A percentile compares a stretch with the other conserved stretches of the same genome.
Evolutionary conservation across 2,888 invertebrate genomes (phyloP).

Genomic region (Drosophila nr. fundita): DNA sequence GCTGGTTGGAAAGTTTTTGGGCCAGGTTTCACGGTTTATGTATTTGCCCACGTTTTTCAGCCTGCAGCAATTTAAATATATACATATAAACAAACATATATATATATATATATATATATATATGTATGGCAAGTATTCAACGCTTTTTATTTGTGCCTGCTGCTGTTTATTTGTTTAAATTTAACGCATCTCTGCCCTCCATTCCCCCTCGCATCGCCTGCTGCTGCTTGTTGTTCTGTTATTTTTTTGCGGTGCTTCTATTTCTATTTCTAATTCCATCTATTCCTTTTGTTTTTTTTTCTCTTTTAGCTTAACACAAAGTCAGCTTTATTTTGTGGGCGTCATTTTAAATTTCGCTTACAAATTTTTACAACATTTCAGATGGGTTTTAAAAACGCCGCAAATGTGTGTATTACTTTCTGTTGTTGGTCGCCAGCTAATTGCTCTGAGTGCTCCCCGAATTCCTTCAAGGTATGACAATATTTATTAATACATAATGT

Average conservation of each 20-base stretch:
- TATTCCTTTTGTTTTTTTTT: conserved; percentile 22
- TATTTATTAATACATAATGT: not conserved
- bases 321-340: conserved; percentile 34
- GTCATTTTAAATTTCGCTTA: conserved; percentile 35
- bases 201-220: not conserved
- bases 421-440: conserved; percentile 9
- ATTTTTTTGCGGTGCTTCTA: conserved; percentile 13
- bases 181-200: conserved; percentile 62
- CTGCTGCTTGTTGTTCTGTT: conserved; percentile 6
- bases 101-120: not conserved
- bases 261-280: conserved; percentile 36
- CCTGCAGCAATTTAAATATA: conserved; percentile 54
- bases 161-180: conserved; percentile 79
- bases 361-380: conserved; percentile 26
- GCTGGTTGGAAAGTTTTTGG: conserved; percentile 48
- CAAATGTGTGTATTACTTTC: conserved; percentile 4
- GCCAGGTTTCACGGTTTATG: conserved; percentile 55
- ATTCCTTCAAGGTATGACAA: not conserved
- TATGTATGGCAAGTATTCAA: conserved; percentile 7
- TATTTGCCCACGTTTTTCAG: conserved; percentile 60
- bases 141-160: conserved; percentile 68
- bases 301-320: conserved; percentile 25
- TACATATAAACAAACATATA: not conserved
- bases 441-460: conserved; percentile 3
- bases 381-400: conserved; percentile 1